Evolutionary conservation across 2,113 vertebrate genomes (phyloP).

Genomic region (Hoplias malabaricus): DNA sequence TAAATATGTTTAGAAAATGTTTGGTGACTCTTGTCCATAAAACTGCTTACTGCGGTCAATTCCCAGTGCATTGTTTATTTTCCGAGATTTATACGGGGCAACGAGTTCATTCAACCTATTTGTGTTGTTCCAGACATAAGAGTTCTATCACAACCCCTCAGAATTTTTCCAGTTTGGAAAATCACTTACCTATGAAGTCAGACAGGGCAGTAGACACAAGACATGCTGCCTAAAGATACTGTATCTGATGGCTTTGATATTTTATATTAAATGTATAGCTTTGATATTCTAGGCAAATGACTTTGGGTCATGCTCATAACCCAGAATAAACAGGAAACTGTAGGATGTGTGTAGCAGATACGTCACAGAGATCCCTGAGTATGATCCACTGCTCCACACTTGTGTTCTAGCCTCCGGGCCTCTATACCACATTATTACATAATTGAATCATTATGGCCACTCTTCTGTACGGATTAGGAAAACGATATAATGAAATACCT

Average conservation of each 20-base stretch:
- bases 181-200: slow-evolving; percentile 39
- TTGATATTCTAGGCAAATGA: slow-evolving; percentile 28
- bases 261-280: slow-evolving; percentile 12
- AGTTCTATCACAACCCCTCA: slow-evolving; percentile 47
- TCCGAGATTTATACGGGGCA: slow-evolving; percentile 52
- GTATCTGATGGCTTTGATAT: slow-evolving; percentile 4
- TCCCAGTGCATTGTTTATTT: slow-evolving; percentile 48
- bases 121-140: slow-evolving; percentile 31
- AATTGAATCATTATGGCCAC: not conserved
- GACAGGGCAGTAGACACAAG: slow-evolving; percentile 18
- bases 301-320: slow-evolving; percentile 31
- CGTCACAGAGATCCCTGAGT: not conserved
- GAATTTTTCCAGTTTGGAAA: slow-evolving; percentile 41
- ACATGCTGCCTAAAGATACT: slow-evolving; percentile 22
- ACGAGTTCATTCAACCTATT: slow-evolving; percentile 55
- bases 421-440: not conserved
- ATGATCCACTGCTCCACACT: not conserved
- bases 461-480: not conserved
- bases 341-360: not conserved
- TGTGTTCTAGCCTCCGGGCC: not conserved
- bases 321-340: slow-evolving; percentile 16
- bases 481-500: not conserved
- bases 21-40: slow-evolving; percentile 32
- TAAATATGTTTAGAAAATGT: not conserved
- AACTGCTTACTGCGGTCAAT: slow-evolving; percentile 16